Evolutionary conservation across 1,140 invertebrate genomes (phyloP).

Genomic region (Octopus bimaculoides): DNA sequence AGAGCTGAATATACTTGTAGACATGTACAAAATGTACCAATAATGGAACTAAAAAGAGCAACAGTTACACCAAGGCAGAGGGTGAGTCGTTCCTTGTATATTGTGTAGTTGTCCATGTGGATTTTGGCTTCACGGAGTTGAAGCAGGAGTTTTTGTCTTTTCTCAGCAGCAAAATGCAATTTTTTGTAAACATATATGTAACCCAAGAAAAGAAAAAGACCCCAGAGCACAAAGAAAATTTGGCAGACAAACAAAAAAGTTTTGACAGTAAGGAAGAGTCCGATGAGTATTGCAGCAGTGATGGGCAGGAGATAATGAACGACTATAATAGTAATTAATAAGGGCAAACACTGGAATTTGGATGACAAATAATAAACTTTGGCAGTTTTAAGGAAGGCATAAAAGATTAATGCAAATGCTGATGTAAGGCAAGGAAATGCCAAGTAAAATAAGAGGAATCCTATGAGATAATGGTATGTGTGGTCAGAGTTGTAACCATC

Average conservation of each 20-base stretch:
- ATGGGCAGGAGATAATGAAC: slow-evolving; percentile 77
- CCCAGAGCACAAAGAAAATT: slow-evolving; percentile 70
- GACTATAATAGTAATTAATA: slow-evolving; percentile 72
- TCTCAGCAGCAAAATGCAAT: slow-evolving; percentile 54
- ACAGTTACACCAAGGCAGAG: slow-evolving; percentile 79
- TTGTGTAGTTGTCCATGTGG: neutral
- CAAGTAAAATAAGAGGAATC: slow-evolving; percentile 69
- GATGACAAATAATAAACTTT: slow-evolving; percentile 48
- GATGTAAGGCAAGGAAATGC: slow-evolving; percentile 73
- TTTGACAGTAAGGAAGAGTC: slow-evolving; percentile 30
- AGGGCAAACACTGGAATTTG: slow-evolving; percentile 66
- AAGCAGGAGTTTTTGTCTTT: slow-evolving; percentile 45
- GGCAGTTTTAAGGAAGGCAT: slow-evolving; percentile 76
- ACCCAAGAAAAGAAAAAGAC: slow-evolving; percentile 73
- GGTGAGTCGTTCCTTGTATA: slow-evolving; percentile 34
- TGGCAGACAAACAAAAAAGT: slow-evolving; percentile 51
- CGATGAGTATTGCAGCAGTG: slow-evolving; percentile 72
- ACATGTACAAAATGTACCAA: slow-evolving; percentile 77
- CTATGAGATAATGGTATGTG: slow-evolving; percentile 74
- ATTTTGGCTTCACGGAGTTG: slow-evolving; percentile 12
- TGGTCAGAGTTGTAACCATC: slow-evolving; percentile 83
- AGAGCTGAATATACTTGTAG: slow-evolving; percentile 82
- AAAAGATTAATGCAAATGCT: slow-evolving; percentile 78
- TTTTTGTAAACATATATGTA: slow-evolving; percentile 78
- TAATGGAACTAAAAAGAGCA: slow-evolving; percentile 77